These are phyloP conservation scores for Leucozona laternaria DNA, from an alignment of 2,888 invertebrate genomes.

Conservation along the genomic window DNA sequence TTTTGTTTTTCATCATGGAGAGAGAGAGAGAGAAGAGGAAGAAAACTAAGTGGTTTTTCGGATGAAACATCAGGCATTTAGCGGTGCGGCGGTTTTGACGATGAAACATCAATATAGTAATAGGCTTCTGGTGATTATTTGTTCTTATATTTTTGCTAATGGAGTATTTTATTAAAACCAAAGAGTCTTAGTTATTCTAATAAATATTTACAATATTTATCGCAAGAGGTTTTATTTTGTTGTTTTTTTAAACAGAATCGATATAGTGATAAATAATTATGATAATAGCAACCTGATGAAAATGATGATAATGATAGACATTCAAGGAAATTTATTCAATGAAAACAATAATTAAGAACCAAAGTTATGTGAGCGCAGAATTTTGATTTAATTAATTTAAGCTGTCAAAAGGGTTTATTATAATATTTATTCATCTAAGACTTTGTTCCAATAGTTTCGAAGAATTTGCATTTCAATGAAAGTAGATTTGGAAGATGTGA, in stretches of 20 bases:
- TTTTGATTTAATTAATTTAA: neutral
- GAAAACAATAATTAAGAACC: neutral
- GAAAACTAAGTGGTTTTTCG: slow-evolving; percentile 17
- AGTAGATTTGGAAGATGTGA: no score
- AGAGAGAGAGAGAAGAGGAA: neutral
- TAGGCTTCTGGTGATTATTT: slow-evolving; percentile 4
- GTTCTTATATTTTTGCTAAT: slow-evolving; percentile 3
- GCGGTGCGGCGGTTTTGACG: neutral
- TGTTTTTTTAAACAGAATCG: neutral
- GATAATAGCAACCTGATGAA: neutral
- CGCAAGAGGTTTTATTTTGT: neutral
- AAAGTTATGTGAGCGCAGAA: neutral
- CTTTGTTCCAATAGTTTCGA: no score
- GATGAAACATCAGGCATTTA: slow-evolving; percentile 7
- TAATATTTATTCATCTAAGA: no score
- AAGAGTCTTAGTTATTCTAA: neutral
- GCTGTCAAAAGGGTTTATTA: neutral
- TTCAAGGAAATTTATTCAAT: neutral
- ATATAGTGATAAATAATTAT: neutral
- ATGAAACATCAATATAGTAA: neutral
- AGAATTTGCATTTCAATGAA: no score
- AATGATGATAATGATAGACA: neutral
- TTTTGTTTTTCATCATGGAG: neutral
- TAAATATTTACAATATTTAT: neutral
- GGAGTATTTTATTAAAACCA: neutral